These are phyloP conservation scores for Drosophila hydei DNA, from an alignment of 1,140 invertebrate species.

Conservation along the genomic window DNA sequence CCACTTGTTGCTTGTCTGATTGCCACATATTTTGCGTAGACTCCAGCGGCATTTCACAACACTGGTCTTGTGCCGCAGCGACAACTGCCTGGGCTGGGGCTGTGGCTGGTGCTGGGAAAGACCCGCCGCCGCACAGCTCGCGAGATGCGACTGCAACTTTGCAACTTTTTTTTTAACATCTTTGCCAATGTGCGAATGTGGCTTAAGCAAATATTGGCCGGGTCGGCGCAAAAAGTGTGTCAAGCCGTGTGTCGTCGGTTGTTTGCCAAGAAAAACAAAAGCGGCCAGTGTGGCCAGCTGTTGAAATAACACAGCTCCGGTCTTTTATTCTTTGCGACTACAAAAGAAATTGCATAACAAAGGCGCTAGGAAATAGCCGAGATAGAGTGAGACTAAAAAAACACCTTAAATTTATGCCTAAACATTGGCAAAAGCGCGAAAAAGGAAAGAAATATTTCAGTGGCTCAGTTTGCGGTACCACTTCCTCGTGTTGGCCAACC, in stretches of 20 bases:
- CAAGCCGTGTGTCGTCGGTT: conserved; percentile 26
- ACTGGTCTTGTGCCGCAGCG: background rate
- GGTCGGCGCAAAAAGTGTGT: conserved; percentile 60
- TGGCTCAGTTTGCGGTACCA: conserved; percentile 70
- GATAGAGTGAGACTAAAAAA: conserved; percentile 14
- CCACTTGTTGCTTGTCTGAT: conserved; percentile 35
- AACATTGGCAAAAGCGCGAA: conserved; percentile 51
- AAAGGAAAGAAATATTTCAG: conserved; percentile 71
- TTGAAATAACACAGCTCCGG: conserved; percentile 39
- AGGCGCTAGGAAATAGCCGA: conserved; percentile 59
- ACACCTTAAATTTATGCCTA: conserved; percentile 58
- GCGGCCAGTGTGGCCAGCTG: conserved; percentile 50
- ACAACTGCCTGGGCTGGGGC: background rate
- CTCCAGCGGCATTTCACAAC: conserved; percentile 37
- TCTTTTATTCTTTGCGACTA: conserved; percentile 56
- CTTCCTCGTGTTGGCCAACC: conserved; percentile 75
- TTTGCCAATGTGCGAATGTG: conserved; percentile 2
- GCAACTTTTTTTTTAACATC: conserved; percentile 23
- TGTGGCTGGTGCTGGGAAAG: no score
- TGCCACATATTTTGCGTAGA: conserved; percentile 37
- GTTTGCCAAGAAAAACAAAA: conserved; percentile 63
- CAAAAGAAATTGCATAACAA: conserved; percentile 49
- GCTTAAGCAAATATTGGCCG: conserved; percentile 60
- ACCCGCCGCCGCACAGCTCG: background rate
- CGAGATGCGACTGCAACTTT: conserved; percentile 46